Base-by-base conservation (phyloP, 2,888 invertebrate species). In the Pimpla rufipes region DNA sequence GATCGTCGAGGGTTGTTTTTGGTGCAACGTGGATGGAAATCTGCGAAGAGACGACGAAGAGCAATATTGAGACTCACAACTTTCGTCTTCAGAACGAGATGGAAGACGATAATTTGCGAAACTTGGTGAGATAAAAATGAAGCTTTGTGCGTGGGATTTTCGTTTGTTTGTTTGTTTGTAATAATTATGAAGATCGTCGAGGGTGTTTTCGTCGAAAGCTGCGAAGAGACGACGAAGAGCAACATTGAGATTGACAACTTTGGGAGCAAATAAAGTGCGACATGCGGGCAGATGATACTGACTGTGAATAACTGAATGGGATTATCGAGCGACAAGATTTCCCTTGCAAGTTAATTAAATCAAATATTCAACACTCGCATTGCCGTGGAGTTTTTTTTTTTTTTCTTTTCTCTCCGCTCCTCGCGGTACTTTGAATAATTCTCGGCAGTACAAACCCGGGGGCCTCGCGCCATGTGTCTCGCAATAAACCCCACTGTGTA, bases 261-360 rank as follows among this genome's bases (percentile, higher is more conserved):
- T 8, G 8, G 8, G 16, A 18, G 57, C 52, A 13, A 57, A 57
- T 23, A 13, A 57, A 57, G 29, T 57, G 5, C n/a, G 29, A 13
- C 18, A 8, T 7, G 16, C 8, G n/a, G 52, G 64, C 10, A 23
- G 37, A 52, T 11, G 23, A 55, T 45, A 55, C 16, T 13, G 42
- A 66, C n/a, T 66, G 4, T 47, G 62, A 75, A 75, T 62, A 59
- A 66, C 42, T 59, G 47, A 80, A 68, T 68, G 59, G 47, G 40
- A 80, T 68, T 80, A 67, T 68, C 45, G 62, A 79, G 37, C n/a
- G 21, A 66, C 52, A 13, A 35, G 66, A 66, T 73, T 57, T 55
- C 55, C 52, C 42, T 40, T 18, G 55, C 18, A 52, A 70, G 55
- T 76, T 59, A 71, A 81, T 81, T 70, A 50, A 81, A 71, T 81